phyloP scores from a whole-genome alignment of 1,140 invertebrate species.

The Epicauta chinensis region DNA sequence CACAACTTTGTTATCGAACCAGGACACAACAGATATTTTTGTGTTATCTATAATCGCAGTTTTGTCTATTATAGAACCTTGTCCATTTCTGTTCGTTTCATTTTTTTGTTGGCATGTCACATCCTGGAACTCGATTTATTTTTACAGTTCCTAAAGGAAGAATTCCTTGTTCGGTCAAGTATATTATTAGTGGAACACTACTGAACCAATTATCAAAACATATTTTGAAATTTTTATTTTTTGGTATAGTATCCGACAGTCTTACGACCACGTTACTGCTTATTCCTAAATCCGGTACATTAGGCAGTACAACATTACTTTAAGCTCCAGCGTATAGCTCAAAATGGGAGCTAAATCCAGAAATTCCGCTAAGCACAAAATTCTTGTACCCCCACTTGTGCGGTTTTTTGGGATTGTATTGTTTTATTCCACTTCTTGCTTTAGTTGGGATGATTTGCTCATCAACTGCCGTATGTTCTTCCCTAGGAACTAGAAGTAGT shows the following conservation, averaged over 20 bases:
- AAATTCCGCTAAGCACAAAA: constrained; percentile 35
- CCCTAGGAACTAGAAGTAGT: constrained; percentile 29
- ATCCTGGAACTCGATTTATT: constrained; percentile 36
- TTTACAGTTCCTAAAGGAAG: constrained; percentile 42
- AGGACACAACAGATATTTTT: constrained; percentile 32
- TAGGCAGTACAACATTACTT: constrained; percentile 19
- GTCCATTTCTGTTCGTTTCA: constrained; percentile 38
- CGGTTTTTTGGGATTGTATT: constrained; percentile 43
- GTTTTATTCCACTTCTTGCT: constrained; percentile 37
- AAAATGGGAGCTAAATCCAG: constrained; percentile 41
- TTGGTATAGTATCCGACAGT: constrained; percentile 34
- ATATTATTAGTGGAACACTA: constrained; percentile 33
- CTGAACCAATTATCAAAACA: constrained; percentile 40
- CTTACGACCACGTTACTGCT: constrained; percentile 37
- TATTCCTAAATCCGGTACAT: constrained; percentile 37
- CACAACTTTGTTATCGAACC: constrained; percentile 32
- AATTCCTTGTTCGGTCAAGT: constrained; percentile 35
- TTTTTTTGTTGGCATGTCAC: constrained; percentile 34
- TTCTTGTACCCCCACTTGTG: constrained; percentile 45
- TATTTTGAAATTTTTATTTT: constrained; percentile 36
- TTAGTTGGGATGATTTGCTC: constrained; percentile 42
- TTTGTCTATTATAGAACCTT: constrained; percentile 24
- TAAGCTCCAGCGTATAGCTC: constrained; percentile 37
- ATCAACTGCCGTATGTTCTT: constrained; percentile 37
- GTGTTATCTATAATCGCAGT: constrained; percentile 27